Base-by-base conservation (phyloP, 2,113 vertebrate species). In the Thymallus thymallus region DNA sequence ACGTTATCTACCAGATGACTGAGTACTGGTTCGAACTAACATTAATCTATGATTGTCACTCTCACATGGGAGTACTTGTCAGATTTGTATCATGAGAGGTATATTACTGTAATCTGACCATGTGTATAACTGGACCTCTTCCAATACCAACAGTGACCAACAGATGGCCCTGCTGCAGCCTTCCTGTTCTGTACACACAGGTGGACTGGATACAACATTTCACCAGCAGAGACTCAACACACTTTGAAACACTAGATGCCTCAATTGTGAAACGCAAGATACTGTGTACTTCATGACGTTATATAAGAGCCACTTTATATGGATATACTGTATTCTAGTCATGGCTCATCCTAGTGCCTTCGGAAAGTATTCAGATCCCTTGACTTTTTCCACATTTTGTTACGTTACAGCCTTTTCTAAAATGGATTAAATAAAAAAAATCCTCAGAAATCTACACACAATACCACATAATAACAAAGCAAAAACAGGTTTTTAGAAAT, bases 61-160 rank as follows among this genome's bases (percentile, higher is more conserved):
- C 35, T 46, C 13, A 68, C 18, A 68, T 68, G 30, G 20, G 41
- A 10, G 41, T 46, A 23, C 41, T 18, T 68, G 35, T 68, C 65
- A n/a, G 20, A 46, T 68, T 1, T 45, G n/a, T 32, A 4, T 6
- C 64, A 35, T 1, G 64, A 16, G n/a, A 60, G 51, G 60, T 41
- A n/a, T 18, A 7, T 66, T 18, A n/a, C n/a, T 18, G 64, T 20
- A 20, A 66, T 30, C 7, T 67, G 30, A 41, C 6, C 56, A 71
- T 35, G 20, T 23, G 51, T 60, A 22, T 22, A 41, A 63, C 7
- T 14, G 29, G 56, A 35, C 55, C 26, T 7, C 35, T 24, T 69
- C 29, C 76, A 79, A 2, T 82, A 55, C 76, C 66, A 62, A 24
- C 51, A 41, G 51, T 76, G 48, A 76, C 76, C 76, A 79, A 79